A percentile compares a stretch with the other conserved stretches of the same genome.
phyloP scores from a whole-genome alignment of 92 coral and sea anemone species.

The Bergia sp. region DNA sequence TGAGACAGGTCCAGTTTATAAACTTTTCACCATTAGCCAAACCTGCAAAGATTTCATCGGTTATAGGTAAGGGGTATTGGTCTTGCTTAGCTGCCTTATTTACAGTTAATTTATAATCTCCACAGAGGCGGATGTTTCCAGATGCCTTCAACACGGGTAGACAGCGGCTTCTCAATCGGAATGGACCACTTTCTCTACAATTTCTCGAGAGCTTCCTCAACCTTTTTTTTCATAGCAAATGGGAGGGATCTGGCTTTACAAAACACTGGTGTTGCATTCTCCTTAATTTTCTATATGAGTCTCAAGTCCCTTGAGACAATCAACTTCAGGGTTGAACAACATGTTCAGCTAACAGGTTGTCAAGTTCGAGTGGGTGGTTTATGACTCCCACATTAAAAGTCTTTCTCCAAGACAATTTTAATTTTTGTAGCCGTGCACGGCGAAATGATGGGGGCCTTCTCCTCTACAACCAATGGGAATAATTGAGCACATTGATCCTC shows the following conservation, averaged over 20 bases:
- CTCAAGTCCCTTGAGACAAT: slow-evolving; percentile 16
- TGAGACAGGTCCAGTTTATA: slow-evolving; percentile 49
- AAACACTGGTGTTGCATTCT: slow-evolving; percentile 51
- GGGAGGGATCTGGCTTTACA: slow-evolving; percentile 63
- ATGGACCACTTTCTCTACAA: slow-evolving; percentile 46
- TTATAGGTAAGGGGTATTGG: neutral
- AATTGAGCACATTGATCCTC: slow-evolving; percentile 30
- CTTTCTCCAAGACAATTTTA: slow-evolving; percentile 16
- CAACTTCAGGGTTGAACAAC: slow-evolving; percentile 26
- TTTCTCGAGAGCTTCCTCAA: slow-evolving; percentile 49
- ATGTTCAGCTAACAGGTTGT: slow-evolving; percentile 16
- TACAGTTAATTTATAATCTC: neutral
- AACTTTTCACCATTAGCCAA: slow-evolving; percentile 28
- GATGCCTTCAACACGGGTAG: slow-evolving; percentile 10
- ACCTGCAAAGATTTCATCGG: slow-evolving; percentile 30
- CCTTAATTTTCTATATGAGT: slow-evolving; percentile 38
- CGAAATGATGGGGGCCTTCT: slow-evolving; percentile 34
- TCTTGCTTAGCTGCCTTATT: slow-evolving; percentile 13
- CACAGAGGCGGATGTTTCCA: neutral
- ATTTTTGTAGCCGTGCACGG: slow-evolving; percentile 12
- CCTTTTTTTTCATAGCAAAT: slow-evolving; percentile 43
- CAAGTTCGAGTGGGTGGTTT: slow-evolving; percentile 24
- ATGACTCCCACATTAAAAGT: slow-evolving; percentile 23
- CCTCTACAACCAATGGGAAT: slow-evolving; percentile 15
- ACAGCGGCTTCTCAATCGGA: slow-evolving; percentile 3